A percentile compares a stretch with the other conserved stretches of the same genome.
These are phyloP conservation scores for Hyperoplus lanceolatus DNA, from an alignment of 2,797 vertebrate species.

Conservation along the genomic window DNA sequence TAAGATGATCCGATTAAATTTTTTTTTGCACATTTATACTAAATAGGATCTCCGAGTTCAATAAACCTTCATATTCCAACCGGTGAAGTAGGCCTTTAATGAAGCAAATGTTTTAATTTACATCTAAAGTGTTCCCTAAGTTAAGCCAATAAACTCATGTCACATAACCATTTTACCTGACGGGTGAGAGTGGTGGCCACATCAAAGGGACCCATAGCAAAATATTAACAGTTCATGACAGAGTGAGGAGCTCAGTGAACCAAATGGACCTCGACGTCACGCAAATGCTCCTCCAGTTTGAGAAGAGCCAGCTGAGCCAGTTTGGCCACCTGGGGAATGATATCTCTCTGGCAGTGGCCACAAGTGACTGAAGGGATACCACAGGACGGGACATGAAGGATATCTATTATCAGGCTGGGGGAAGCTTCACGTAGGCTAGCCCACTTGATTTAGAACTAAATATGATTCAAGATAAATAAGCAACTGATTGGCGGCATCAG, in stretches of 20 bases:
- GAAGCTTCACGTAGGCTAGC: neutral
- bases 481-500: conserved; percentile 10
- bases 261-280: conserved; percentile 20
- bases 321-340: conserved; percentile 8
- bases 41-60: no score
- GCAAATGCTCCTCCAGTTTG: conserved; percentile 24
- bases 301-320: conserved; percentile 23
- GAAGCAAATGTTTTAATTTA: no score
- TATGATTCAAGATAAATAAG: conserved; percentile 2
- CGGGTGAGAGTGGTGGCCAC: neutral
- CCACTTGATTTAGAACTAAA: conserved; percentile 7
- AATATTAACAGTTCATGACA: conserved; percentile 31
- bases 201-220: neutral
- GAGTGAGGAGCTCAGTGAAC: conserved; percentile 35
- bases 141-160: neutral
- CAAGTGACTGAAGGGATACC: neutral
- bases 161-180: neutral
- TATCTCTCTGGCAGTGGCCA: neutral
- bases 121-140: no score
- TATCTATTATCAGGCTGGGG: neutral
- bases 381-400: neutral
- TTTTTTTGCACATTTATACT: no score
- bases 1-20: no score
- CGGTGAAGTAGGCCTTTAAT: no score
- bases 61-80: no score